A percentile compares a stretch with the other conserved stretches of the same genome.
These are phyloP conservation scores for Xenus cinereus DNA, from an alignment of 2,113 vertebrate genomes.

Conservation along the genomic window DNA sequence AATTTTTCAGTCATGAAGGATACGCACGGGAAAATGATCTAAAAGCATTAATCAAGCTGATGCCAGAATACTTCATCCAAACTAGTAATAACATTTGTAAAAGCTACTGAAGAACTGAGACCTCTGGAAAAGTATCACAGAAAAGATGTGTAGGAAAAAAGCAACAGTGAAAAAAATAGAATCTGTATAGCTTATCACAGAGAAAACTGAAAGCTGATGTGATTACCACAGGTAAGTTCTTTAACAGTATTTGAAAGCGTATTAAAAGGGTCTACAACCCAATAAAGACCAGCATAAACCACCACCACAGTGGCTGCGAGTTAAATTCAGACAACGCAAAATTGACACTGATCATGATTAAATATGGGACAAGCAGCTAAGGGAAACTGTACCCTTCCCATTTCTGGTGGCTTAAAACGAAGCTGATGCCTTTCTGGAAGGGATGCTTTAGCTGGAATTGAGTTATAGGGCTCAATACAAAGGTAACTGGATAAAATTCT, in stretches of 20 bases:
- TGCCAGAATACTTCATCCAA: background rate
- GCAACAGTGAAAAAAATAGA: background rate
- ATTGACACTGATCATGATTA: background rate
- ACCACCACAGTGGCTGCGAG: background rate
- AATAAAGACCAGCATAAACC: background rate
- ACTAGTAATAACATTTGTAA: background rate
- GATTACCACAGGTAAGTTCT: background rate
- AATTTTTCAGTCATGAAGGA: background rate
- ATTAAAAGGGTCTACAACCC: background rate
- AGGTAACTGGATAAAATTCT: background rate
- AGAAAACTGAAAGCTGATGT: background rate
- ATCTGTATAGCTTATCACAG: background rate
- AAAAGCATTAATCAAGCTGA: background rate
- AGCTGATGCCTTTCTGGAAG: background rate
- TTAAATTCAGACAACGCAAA: background rate
- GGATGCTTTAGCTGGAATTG: background rate
- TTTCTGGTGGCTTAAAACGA: background rate
- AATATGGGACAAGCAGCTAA: background rate
- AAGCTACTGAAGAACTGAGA: background rate
- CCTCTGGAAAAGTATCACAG: background rate
- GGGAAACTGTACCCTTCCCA: background rate
- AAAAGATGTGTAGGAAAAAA: background rate
- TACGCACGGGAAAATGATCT: background rate
- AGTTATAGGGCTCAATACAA: background rate
- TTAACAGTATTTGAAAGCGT: background rate